Evolutionary conservation across 92 coral and sea anemone genomes (phyloP).

Genomic region (Porites rus): DNA sequence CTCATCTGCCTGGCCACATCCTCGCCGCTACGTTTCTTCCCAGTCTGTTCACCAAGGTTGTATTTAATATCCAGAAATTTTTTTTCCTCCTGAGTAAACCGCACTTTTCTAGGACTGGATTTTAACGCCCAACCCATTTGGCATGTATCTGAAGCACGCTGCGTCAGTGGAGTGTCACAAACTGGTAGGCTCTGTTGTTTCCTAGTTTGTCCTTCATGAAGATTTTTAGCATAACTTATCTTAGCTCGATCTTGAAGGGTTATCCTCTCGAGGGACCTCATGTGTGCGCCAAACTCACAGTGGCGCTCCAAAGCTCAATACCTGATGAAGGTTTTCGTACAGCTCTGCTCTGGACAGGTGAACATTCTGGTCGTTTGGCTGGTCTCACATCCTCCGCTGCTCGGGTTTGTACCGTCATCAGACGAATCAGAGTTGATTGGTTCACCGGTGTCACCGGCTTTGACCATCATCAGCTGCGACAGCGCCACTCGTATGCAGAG

Average conservation of each 20-base stretch:
- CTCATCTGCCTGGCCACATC: conserved; percentile 68
- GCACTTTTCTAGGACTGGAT: conserved; percentile 31
- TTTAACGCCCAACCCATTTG: conserved; percentile 64
- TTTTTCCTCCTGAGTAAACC: conserved; percentile 43
- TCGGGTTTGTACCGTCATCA: no score
- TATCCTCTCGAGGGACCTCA: conserved; percentile 56
- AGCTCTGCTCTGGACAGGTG: conserved; percentile 58
- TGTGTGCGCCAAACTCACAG: conserved; percentile 52
- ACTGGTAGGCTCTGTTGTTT: conserved; percentile 37
- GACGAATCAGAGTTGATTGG: no score
- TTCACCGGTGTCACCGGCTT: no score
- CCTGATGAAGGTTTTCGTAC: conserved; percentile 60
- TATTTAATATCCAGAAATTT: conserved; percentile 35
- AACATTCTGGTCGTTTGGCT: conserved; percentile 46
- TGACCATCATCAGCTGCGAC: no score
- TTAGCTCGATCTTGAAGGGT: conserved; percentile 62
- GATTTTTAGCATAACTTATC: conserved; percentile 49
- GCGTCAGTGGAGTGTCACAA: conserved; percentile 8
- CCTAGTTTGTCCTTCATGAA: conserved; percentile 56
- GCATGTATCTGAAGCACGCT: conserved; percentile 30
- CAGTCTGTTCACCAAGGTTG: conserved; percentile 51
- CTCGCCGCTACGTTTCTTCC: conserved; percentile 56
- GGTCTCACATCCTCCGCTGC: conserved; percentile 14
- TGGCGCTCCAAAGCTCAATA: conserved; percentile 63
- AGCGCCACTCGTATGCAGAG: no score